Conservation (phyloP, 1,140 invertebrate species). For the Pseudomyrmex gracilis region DNA sequence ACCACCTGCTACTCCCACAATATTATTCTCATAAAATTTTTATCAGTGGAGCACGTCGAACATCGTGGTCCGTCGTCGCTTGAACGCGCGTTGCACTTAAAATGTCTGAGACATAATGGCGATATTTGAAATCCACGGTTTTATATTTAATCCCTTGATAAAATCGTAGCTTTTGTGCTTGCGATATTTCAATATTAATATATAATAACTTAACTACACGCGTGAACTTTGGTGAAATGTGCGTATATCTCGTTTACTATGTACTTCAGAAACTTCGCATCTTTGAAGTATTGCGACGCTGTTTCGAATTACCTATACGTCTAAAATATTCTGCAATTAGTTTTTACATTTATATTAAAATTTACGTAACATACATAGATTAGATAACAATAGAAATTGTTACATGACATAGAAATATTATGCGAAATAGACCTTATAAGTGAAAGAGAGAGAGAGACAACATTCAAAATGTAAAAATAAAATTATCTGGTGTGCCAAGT, state of each 20-base stretch:
- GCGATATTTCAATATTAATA: constrained; percentile 27
- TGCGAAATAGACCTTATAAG: neutral
- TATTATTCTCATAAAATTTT: constrained; percentile 62
- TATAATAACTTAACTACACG: neutral
- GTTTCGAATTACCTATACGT: neutral
- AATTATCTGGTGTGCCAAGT: constrained; percentile 47
- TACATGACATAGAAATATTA: constrained; percentile 42
- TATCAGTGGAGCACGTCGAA: constrained; percentile 55
- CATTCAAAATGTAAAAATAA: constrained; percentile 48
- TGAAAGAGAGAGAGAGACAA: neutral
- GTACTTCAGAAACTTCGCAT: constrained; percentile 22
- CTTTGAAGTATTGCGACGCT: neutral
- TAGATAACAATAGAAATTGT: no score
- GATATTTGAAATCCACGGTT: constrained; percentile 6
- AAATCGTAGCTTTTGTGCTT: neutral
- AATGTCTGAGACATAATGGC: constrained; percentile 29
- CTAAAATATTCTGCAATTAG: neutral
- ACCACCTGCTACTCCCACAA: constrained; percentile 59
- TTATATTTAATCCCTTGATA: constrained; percentile 11
- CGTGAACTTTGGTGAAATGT: constrained; percentile 13
- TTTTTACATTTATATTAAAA: no score
- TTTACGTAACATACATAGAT: no score
- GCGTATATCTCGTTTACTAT: neutral
- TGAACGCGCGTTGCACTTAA: constrained; percentile 42
- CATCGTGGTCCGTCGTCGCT: neutral